Evolutionary conservation across 2,888 invertebrate species (phyloP), one percentile per base, ranked within the genome.

Genomic region (Xestia sexstrigata): DNA sequence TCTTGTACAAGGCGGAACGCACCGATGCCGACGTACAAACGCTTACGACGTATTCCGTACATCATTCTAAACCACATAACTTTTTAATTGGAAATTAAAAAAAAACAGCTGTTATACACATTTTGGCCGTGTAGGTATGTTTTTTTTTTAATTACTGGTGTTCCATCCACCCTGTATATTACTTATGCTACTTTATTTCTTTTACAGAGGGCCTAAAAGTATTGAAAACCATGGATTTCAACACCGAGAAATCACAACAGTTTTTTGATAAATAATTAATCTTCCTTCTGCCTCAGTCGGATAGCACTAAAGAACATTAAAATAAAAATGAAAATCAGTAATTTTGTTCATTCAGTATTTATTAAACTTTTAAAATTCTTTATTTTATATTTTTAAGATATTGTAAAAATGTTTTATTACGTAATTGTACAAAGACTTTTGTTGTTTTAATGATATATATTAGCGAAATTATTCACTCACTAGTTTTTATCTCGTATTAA

Each of bases 361-460:
- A 96, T 95, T 95, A 93, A 94, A 93, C 91, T 93, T 88, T 94
- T 93, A 95, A 93, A 94, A 84, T 84, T 94, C 92, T 92, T 90
- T 91, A 93, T 92, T 91, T 92, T 91, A 93, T 91, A 91, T 91
- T 92, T 93, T 93, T 94, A 95, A 95, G 93, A 94, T 96, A 94
- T 93, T 95, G 94, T 95, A 95, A 95, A 96, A 95, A 94, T 92
- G 92, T 93, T 93, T 92, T 94, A 94, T 93, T 95, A 95, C 92
- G 94, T 92, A 92, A 92, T 94, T 95, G 93, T 95, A 95, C 93
- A 95, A 94, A 95, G 91, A 91, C 85, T 92, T 92, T 92, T 93
- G 89, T 93, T 92, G 90, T 92, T 94, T 89, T 90, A 89, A 90
- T 92, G 90, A 91, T 92, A 93, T 91, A 86, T 81, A 85, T 84